Base-by-base conservation (phyloP, 2,888 invertebrate genomes). In the Caenorhabditis becei region DNA sequence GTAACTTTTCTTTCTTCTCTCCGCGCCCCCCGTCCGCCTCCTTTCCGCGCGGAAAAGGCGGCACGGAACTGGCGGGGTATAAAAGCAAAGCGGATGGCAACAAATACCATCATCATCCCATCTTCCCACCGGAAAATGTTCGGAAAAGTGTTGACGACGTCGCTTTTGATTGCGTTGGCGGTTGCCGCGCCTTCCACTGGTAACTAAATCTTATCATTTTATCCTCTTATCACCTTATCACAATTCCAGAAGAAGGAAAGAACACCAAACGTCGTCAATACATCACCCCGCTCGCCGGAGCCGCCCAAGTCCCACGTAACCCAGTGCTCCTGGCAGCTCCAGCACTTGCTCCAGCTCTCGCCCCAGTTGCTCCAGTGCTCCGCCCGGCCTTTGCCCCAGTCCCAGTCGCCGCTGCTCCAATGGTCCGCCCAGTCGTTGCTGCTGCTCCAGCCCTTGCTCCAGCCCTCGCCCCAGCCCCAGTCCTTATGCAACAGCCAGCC, bases 251-350 rank as follows among this genome's bases (percentile, higher is more conserved):
- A 65, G 74, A 74, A 66, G 85, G 78, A 62, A 84, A 84, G 65
- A 83, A 80, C 67, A 87, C 82, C 69, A 89, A 88, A 65, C 87
- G 89, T 56, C 86, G 89, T 41, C 89, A 89, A 72, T 89, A 87
- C 85, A 85, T 89, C 65, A 53, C 80, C 28, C 86, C 84, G 23
- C 71, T 84, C 28, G 86, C 79, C n/a, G 86, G 83, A 32, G 83
- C 80, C 47, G 83, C 85, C 26, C 85, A 83, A 77, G 86, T 83
- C 3, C 83, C 84, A 1, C 80, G 84, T 11, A 81, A 80, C 53
- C 85, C 80, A 1, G 58, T 82, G 49, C 79, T 69, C 80, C 26
- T 81, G 35, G 79, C 81, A 1, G 75, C 80, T 8, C 83, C 82
- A 53, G 79, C 74, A 59, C 65, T 61, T 56, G 69, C 74, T 35